These are phyloP conservation scores for Actinostola sp. DNA, from an alignment of 92 coral and sea anemone genomes.

Conservation along the genomic window DNA sequence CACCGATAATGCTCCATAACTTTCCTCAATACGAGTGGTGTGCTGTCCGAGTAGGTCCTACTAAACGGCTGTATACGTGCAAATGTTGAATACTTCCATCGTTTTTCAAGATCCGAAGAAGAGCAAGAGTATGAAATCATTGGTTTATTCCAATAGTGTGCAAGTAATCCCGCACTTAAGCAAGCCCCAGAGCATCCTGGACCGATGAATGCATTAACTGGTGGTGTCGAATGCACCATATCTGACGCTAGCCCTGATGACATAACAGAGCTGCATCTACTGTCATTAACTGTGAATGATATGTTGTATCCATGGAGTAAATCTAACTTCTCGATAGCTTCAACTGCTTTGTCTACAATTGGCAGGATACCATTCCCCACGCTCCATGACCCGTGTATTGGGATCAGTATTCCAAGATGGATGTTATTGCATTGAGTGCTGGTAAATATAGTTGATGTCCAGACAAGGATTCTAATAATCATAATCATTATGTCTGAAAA, in stretches of 20 bases:
- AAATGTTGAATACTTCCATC: constrained; percentile 65
- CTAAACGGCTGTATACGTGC: constrained; percentile 82
- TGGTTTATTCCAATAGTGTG: constrained; percentile 72
- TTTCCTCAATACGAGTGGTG: constrained; percentile 44
- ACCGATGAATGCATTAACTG: constrained; percentile 61
- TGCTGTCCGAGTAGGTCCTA: constrained; percentile 67
- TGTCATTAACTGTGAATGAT: constrained; percentile 47
- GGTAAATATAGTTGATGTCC: no score
- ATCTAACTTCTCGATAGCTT: constrained; percentile 25
- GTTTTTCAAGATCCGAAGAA: constrained; percentile 57
- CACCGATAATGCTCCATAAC: constrained; percentile 62
- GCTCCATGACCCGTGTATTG: constrained; percentile 56
- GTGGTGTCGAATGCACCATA: constrained; percentile 34
- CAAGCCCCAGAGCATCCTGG: constrained; percentile 85
- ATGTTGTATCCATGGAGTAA: constrained; percentile 59
- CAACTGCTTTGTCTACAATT: constrained; percentile 59
- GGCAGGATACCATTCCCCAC: constrained; percentile 67
- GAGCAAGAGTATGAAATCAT: constrained; percentile 83
- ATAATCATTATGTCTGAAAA: no score
- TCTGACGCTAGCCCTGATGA: constrained; percentile 70
- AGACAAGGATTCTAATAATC: no score
- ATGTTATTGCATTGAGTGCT: constrained; percentile 2
- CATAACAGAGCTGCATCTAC: constrained; percentile 40
- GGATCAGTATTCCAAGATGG: constrained; percentile 56
- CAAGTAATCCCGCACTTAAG: constrained; percentile 55